Evolutionary conservation across 2,888 invertebrate genomes (phyloP).

Genomic region (Escarpia spicata): DNA sequence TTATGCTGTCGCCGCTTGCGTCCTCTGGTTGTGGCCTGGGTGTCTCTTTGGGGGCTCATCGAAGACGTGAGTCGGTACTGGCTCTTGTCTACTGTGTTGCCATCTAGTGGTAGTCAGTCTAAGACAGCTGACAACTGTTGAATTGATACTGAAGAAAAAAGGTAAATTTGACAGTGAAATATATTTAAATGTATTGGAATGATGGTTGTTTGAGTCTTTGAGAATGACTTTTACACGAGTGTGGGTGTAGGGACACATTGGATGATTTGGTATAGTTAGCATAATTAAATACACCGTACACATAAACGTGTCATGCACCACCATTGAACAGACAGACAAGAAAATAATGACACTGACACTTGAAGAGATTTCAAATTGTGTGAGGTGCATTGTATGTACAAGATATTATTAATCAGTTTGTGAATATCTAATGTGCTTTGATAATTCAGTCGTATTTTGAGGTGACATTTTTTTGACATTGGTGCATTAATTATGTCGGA

Average conservation of each 20-base stretch:
- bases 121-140: too few relatives aligned
- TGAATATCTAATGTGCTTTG: background rate
- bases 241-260: background rate
- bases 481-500: background rate
- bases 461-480: background rate
- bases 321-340: too few relatives aligned
- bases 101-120: too few relatives aligned
- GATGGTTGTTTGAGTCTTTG: too few relatives aligned
- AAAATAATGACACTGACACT: background rate
- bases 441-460: background rate
- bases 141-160: too few relatives aligned
- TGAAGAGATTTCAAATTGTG: background rate
- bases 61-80: too few relatives aligned
- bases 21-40: too few relatives aligned
- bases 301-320: background rate
- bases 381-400: background rate
- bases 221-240: background rate
- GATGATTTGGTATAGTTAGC: background rate
- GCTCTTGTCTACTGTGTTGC: too few relatives aligned
- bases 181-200: too few relatives aligned
- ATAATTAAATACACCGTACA: background rate
- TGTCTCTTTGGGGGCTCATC: too few relatives aligned
- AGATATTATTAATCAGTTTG: background rate
- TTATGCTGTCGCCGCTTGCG: too few relatives aligned
- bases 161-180: too few relatives aligned